Conservation (phyloP, 2,888 invertebrate genomes). For the Zonitis immaculata region DNA sequence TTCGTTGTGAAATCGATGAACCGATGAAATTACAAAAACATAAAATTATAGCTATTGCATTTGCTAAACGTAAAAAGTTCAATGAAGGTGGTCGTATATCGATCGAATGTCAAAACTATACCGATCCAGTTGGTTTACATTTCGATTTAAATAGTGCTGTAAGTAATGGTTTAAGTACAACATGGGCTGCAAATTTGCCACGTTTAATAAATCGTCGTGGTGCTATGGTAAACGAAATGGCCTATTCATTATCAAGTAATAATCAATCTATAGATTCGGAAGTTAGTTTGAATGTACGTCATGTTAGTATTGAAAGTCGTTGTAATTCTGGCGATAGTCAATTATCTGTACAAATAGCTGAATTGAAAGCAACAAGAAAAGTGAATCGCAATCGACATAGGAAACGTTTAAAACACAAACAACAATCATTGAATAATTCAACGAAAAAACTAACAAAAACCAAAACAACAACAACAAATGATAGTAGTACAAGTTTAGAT, state of each 20-base stretch:
- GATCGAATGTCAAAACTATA: conserved; percentile 81
- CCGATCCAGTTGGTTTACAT: conserved; percentile 83
- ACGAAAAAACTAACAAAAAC: conserved; percentile 38
- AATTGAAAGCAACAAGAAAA: conserved; percentile 69
- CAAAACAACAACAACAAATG: conserved; percentile 40
- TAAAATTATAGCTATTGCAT: conserved; percentile 87
- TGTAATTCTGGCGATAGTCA: conserved; percentile 86
- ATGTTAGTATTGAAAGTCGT: conserved; percentile 81
- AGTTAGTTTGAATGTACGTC: conserved; percentile 71
- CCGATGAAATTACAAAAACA: conserved; percentile 76
- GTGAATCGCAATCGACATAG: conserved; percentile 47
- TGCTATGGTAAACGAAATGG: conserved; percentile 64
- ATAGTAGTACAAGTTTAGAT: conserved; percentile 75
- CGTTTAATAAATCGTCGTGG: conserved; percentile 79
- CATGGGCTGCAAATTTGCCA: conserved; percentile 88
- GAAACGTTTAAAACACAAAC: conserved; percentile 25
- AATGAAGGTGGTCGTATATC: conserved; percentile 80
- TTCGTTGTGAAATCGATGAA: conserved; percentile 63
- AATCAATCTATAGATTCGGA: conserved; percentile 56
- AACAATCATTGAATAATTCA: conserved; percentile 28
- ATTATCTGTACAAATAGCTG: conserved; percentile 77
- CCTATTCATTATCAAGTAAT: conserved; percentile 53
- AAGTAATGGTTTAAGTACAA: conserved; percentile 81
- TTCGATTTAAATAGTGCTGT: conserved; percentile 67
- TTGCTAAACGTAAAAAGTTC: conserved; percentile 79